phyloP scores from a whole-genome alignment of 2,888 invertebrate genomes.

The Megalurothrips usitatus region DNA sequence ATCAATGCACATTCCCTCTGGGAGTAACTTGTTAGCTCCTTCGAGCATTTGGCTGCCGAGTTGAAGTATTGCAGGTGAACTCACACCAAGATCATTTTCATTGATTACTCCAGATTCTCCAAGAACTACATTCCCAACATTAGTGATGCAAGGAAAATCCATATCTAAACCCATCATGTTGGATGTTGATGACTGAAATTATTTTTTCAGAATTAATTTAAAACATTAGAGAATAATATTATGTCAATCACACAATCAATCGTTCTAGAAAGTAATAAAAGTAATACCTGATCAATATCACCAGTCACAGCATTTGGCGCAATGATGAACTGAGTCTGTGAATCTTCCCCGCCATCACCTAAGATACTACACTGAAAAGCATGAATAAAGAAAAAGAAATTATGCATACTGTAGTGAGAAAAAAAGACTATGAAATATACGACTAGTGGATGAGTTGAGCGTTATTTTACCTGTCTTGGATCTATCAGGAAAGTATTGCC shows the following conservation, averaged over 20 bases:
- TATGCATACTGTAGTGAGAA: background rate
- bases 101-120: background rate
- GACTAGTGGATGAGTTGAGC: background rate
- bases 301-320: background rate
- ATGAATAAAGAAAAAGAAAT: background rate
- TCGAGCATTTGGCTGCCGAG: background rate
- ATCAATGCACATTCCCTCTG: conserved; percentile 12
- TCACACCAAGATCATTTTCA: background rate
- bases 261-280: background rate
- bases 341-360: background rate
- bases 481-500: conserved; percentile 33
- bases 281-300: background rate
- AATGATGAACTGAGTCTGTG: background rate
- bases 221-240: background rate
- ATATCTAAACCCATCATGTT: conserved; percentile 31
- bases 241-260: background rate
- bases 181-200: background rate
- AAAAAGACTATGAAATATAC: background rate
- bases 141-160: conserved; percentile 17
- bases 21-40: background rate
- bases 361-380: background rate
- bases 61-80: background rate
- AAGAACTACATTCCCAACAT: conserved; percentile 24
- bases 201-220: background rate
- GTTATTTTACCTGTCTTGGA: conserved; percentile 34